Base-by-base conservation (phyloP, 2,113 vertebrate genomes). In the Eulemur macaco region DNA sequence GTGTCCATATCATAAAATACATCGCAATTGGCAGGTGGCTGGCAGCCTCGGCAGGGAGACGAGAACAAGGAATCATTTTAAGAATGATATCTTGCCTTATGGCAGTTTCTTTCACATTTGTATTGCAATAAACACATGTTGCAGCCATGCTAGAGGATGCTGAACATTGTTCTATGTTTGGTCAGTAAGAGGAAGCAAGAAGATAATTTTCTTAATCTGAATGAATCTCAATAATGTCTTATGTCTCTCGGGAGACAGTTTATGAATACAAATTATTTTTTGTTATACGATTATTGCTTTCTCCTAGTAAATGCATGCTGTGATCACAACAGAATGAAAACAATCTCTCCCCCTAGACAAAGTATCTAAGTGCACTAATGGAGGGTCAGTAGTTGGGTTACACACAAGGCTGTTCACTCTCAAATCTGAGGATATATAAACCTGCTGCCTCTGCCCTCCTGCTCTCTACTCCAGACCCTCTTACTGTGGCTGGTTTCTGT, bases 131-230 rank as follows among this genome's bases (percentile, higher is more conserved):
- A 85, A 52, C 45, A 76, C 66, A 85, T 78, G 42, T 52, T 34
- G 9, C 23, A 77, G 54, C n/a, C 63, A 8, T 11, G 6, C 27
- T 71, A 71, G n/a, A 54, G 63, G 83, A 58, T 69, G 39, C 58
- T 68, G 47, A 91, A 64, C 34, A 45, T 83, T 77, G 29, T 47
- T 74, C 74, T 92, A 27, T 37, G 31, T 64, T 80, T 89, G 87
- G 27, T 88, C 81, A 95, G 20, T 54, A 93, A 96, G 27, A 31
- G 25, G 25, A 95, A 93, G 14, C 23, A 78, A 91, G 47, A 82
- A 93, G 80, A 60, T n/a, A 92, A 89, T 87, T 93, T 91, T 95
- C 64, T 94, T 92, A 87, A 95, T 81, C 45, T 85, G 86, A 97
- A 39, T 56, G 71, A 94, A 95, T 89, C 45, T 96, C 93, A 96